Base-by-base conservation (phyloP, 2,888 invertebrate genomes). In the Agrotis exclamationis region DNA sequence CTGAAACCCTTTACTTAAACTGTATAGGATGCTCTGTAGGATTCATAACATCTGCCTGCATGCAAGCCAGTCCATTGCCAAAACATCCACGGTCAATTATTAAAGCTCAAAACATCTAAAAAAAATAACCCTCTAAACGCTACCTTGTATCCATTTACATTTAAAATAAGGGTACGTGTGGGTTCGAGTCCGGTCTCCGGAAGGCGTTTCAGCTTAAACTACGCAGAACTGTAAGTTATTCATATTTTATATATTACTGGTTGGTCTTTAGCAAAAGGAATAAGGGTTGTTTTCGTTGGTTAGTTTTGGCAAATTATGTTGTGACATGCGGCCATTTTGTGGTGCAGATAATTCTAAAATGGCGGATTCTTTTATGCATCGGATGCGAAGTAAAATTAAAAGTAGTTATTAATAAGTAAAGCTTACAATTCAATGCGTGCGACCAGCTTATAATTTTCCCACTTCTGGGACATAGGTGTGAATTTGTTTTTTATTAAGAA, bases 181-280 rank as follows among this genome's bases (percentile, higher is more conserved):
- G 64, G 65, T 48, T 48, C 3, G 50, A 44, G 59, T 64, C 63
- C 76, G 66, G 81, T 57, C 62, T 45, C 68, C 77, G 77, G 77
- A 77, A 60, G 77, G 48, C 16, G 44, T 54, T 51, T 13, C 4
- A 45, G 22, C 53, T 44, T 63, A 20, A 51, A 62, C 68, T 63
- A 60, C 22, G 63, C 54, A 76, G 28, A 51, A 63, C 24, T 20
- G 24, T 9, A 5, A 13, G 53, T 9, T 47, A 60, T 75, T 51
- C 80, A 80, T 78, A 71, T 71, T 68, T 71, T 56, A 74, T 74
- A 39, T 39, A 39, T 11, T 39, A 28, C 11, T 16, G 14, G 3
- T 45, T 50, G 24, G 59, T 57, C 53, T 54, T 50, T 0, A 3
- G 14, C 39, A n/a, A 76, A 72, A 70, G 3, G 13, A 16, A 24